A percentile compares a stretch with the other conserved stretches of the same genome.
Conservation (phyloP, 1,140 invertebrate genomes). For the Ruditapes philippinarum region DNA sequence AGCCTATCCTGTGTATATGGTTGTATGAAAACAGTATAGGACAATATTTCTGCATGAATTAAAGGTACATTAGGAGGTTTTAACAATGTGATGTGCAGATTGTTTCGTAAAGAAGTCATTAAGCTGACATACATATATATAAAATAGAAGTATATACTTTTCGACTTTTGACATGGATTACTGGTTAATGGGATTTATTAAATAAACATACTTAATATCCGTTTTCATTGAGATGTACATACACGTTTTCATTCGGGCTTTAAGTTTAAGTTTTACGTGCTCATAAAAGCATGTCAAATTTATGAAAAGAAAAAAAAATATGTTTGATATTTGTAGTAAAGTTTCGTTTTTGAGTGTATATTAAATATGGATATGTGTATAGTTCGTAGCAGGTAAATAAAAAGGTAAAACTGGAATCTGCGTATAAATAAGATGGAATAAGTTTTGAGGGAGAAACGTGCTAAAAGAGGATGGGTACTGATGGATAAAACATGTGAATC, state of each 20-base stretch:
- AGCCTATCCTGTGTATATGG: background rate
- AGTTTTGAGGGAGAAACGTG: too few relatives aligned
- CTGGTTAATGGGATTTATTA: background rate
- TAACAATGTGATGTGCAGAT: background rate
- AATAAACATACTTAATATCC: background rate
- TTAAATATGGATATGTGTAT: too few relatives aligned
- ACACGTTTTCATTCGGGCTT: too few relatives aligned
- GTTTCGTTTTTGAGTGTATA: too few relatives aligned
- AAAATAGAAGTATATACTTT: background rate
- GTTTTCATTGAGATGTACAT: constrained; percentile 3
- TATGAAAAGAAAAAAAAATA: background rate
- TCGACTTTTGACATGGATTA: background rate
- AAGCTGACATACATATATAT: too few relatives aligned
- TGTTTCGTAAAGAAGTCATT: background rate
- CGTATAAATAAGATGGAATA: too few relatives aligned
- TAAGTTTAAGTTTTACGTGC: background rate
- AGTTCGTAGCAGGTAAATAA: too few relatives aligned
- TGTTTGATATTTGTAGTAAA: background rate
- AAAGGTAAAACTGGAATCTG: too few relatives aligned
- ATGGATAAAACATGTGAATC: too few relatives aligned
- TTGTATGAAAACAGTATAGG: background rate
- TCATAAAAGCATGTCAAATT: background rate
- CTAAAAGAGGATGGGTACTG: too few relatives aligned
- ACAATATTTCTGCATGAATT: background rate
- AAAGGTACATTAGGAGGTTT: background rate